Percentiles rank a stretch among this genome's conserved stretches.
Conservation (phyloP, 2,113 vertebrate genomes). For the Campylorhamphus procurvoides region DNA sequence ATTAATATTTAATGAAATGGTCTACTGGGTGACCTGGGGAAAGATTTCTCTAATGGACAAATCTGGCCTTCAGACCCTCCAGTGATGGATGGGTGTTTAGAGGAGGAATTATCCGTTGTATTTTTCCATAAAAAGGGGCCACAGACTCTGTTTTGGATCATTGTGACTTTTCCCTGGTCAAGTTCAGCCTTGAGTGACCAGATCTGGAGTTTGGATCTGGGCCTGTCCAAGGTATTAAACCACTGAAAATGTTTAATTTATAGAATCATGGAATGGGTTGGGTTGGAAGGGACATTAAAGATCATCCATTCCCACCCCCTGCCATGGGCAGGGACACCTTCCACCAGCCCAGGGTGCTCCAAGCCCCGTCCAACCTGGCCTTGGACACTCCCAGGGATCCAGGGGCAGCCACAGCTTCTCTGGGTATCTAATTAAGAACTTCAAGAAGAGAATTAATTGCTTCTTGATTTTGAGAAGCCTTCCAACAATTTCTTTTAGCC, state of each 20-base stretch:
- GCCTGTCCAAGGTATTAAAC: accelerated
- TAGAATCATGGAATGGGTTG: not conserved
- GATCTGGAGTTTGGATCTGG: not conserved
- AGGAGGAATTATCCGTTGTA: not conserved
- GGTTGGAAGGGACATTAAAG: not conserved
- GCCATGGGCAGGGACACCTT: not conserved
- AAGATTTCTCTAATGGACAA: not conserved
- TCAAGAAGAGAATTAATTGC: not conserved
- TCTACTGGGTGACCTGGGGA: not conserved
- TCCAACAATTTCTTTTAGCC: not conserved
- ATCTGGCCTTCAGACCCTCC: not conserved
- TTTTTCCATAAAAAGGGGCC: not conserved
- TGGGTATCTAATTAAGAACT: not conserved
- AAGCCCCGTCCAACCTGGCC: not conserved
- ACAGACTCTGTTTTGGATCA: not conserved
- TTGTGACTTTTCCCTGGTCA: not conserved
- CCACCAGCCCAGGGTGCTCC: not conserved
- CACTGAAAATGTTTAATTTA: not conserved
- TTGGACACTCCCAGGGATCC: not conserved
- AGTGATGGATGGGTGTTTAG: not conserved
- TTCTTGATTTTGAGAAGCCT: not conserved
- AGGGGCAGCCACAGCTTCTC: not conserved
- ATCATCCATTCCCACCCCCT: not conserved
- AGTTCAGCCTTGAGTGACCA: not conserved
- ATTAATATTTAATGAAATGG: not conserved